phyloP scores from a whole-genome alignment of 2,113 vertebrate species.

The Hystrix brachyura region DNA sequence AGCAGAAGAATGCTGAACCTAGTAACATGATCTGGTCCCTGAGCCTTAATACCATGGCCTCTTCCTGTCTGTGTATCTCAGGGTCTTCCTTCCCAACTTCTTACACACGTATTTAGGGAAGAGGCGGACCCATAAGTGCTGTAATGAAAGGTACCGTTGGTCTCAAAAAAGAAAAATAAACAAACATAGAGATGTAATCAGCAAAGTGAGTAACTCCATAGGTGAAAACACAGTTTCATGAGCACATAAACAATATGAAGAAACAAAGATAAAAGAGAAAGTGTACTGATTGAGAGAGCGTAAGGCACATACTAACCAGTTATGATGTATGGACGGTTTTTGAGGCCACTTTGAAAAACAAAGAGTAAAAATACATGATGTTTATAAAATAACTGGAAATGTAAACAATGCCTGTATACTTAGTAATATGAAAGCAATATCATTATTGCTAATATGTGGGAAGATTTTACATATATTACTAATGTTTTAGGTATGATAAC shows the following conservation, averaged over 20 bases:
- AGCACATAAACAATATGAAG: neutral
- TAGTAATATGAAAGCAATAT: neutral
- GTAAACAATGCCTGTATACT: neutral
- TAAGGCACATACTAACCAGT: neutral
- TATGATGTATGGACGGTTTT: neutral
- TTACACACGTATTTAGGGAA: slow-evolving; percentile 65
- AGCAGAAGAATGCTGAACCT: neutral
- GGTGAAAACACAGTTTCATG: neutral
- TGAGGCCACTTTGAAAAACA: neutral
- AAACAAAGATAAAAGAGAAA: neutral
- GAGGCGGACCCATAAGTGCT: neutral
- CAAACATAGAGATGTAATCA: neutral
- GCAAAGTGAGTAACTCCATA: neutral
- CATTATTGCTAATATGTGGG: neutral
- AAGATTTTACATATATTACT: neutral
- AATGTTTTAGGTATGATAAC: slow-evolving; percentile 13
- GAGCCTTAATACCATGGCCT: neutral
- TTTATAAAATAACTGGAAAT: neutral
- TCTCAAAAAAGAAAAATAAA: neutral
- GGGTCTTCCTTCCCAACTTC: neutral
- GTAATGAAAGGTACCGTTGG: slow-evolving; percentile 65
- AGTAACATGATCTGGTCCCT: neutral
- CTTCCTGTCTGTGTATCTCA: neutral
- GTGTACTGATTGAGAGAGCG: neutral
- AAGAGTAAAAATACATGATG: neutral